Conservation (phyloP, 2,113 vertebrate species). For the Suricata suricatta region DNA sequence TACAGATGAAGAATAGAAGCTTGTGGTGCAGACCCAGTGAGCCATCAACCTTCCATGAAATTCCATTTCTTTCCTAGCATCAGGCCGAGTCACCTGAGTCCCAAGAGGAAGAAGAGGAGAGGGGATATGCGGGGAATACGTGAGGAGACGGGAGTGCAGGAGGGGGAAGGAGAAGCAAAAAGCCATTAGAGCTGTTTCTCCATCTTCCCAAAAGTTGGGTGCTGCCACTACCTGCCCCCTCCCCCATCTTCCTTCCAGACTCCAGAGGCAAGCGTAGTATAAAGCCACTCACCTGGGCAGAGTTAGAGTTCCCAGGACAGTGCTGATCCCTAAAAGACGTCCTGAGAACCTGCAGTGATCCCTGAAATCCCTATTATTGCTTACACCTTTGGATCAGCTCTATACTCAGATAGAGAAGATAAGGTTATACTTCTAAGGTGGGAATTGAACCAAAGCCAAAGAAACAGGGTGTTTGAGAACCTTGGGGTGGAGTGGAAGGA, state of each 20-base stretch:
- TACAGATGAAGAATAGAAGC: neutral
- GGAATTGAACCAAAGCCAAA: neutral
- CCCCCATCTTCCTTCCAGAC: neutral
- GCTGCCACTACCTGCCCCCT: neutral
- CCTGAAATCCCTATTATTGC: neutral
- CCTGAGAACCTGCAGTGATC: neutral
- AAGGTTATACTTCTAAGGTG: neutral
- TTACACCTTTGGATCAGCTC: neutral
- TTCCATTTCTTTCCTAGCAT: neutral
- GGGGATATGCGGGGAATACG: neutral
- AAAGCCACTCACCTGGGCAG: neutral
- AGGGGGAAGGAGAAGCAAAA: neutral
- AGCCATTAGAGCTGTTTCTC: neutral
- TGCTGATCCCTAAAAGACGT: neutral
- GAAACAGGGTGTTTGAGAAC: neutral
- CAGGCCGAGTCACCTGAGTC: neutral
- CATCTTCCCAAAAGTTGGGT: neutral
- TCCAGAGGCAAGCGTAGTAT: neutral
- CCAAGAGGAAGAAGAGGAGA: neutral
- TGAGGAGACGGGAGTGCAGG: neutral
- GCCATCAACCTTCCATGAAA: constrained; percentile 36
- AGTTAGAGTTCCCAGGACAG: neutral
- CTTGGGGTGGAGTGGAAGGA: neutral
- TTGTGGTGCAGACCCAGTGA: neutral
- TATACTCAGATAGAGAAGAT: neutral